A percentile compares a stretch with the other conserved stretches of the same genome.
Evolutionary conservation across 2,797 vertebrate species (phyloP).

Genomic region (Streptopelia turtur): DNA sequence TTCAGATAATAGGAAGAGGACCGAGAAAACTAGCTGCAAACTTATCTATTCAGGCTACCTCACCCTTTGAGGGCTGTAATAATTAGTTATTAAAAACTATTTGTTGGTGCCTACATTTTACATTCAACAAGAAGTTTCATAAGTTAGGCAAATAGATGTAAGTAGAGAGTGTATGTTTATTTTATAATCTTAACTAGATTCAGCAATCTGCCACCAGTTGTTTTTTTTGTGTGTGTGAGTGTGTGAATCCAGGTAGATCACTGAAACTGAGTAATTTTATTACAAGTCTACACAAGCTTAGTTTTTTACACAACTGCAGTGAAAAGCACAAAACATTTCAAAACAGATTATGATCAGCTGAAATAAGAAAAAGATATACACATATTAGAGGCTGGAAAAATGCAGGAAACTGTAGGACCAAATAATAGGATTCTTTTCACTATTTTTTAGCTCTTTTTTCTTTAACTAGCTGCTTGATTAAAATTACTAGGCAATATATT

Average conservation of each 20-base stretch:
- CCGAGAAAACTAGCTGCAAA: background rate
- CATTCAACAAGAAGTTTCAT: background rate
- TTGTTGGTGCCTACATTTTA: background rate
- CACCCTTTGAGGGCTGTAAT: background rate
- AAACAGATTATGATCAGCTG: background rate
- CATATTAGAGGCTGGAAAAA: background rate
- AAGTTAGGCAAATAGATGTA: background rate
- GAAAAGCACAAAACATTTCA: background rate
- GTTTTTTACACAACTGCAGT: background rate
- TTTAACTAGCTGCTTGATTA: background rate
- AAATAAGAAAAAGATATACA: background rate
- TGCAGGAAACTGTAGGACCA: background rate
- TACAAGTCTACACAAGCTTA: background rate
- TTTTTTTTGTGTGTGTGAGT: background rate
- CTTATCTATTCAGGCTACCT: background rate
- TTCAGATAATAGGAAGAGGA: background rate
- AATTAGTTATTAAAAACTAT: background rate
- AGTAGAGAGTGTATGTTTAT: background rate
- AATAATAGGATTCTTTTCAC: background rate
- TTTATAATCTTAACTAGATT: background rate
- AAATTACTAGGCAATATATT: background rate
- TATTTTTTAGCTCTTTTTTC: background rate
- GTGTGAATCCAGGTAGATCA: background rate
- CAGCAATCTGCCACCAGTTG: background rate
- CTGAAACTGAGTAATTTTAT: fast-evolving